Evolutionary conservation across 2,113 vertebrate genomes (phyloP).

Genomic region (Hypocryptadius cinnamomeus): DNA sequence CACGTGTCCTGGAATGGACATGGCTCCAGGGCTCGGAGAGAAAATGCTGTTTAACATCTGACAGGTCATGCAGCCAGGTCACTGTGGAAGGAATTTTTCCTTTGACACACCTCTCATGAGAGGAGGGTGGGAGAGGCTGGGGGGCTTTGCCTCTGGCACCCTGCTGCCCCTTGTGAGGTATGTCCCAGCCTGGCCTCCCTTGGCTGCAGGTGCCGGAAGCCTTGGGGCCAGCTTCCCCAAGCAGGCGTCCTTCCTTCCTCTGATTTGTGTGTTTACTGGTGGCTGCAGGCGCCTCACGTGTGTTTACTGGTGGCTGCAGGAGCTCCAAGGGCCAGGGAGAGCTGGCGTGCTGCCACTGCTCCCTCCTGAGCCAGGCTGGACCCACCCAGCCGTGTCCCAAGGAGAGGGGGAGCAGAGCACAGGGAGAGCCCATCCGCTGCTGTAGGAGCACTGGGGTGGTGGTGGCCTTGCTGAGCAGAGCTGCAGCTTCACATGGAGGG

Average conservation of each 20-base stretch:
- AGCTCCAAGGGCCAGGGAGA: not conserved
- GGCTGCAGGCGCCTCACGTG: not conserved
- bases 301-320: not conserved
- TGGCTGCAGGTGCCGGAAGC: not conserved
- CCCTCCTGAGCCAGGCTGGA: not conserved
- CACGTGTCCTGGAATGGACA: not conserved
- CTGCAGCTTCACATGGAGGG: not conserved
- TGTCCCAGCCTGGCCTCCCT: rapidly evolving
- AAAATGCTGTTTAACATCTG: not conserved
- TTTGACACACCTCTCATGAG: not conserved
- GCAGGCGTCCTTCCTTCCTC: not conserved
- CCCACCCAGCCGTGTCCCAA: rapidly evolving
- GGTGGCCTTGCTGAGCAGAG: not conserved
- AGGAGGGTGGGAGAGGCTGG: not conserved
- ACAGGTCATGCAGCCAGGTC: not conserved
- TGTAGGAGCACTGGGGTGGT: not conserved
- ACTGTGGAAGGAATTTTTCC: not conserved
- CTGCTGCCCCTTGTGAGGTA: not conserved
- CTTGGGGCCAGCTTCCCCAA: not conserved
- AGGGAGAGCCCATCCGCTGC: not conserved
- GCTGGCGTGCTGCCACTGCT: not conserved
- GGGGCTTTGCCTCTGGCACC: not conserved
- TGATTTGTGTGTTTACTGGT: not conserved
- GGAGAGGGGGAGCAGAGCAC: not conserved
- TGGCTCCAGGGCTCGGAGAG: not conserved